These are phyloP conservation scores for Ariolimax columbianus DNA, from an alignment of 2,888 invertebrate species.

Conservation along the genomic window DNA sequence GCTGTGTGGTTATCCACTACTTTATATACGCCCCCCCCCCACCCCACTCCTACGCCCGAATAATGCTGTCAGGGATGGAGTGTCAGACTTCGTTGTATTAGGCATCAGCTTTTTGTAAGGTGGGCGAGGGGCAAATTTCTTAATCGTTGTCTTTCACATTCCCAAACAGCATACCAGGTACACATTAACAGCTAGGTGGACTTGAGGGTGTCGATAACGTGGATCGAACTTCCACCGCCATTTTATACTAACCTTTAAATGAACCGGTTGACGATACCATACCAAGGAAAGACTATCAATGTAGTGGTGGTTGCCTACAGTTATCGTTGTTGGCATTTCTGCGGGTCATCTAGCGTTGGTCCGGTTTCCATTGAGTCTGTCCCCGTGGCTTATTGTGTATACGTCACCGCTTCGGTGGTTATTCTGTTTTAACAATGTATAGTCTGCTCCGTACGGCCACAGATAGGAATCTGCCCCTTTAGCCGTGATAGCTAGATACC, in stretches of 20 bases:
- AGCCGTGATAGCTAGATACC: slow-evolving; percentile 32
- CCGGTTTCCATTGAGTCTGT: slow-evolving; percentile 13
- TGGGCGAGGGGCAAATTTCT: no score
- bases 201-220: no score
- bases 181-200: no score
- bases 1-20: no score
- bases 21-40: no score
- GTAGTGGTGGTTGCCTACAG: not conserved
- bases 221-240: no score
- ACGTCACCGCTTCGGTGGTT: not conserved
- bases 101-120: no score
- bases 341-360: not conserved
- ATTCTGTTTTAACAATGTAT: slow-evolving; percentile 37
- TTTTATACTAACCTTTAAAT: not conserved
- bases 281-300: not conserved
- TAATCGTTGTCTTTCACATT: no score
- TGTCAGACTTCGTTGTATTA: no score
- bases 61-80: no score
- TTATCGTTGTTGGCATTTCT: not conserved
- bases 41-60: no score
- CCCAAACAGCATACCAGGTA: no score
- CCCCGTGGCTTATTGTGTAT: slow-evolving; percentile 24
- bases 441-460: not conserved
- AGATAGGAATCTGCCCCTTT: slow-evolving; percentile 37
- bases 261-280: not conserved